Evolutionary conservation across 2,888 invertebrate genomes (phyloP).

Genomic region (Eutolmus rufibarbis): DNA sequence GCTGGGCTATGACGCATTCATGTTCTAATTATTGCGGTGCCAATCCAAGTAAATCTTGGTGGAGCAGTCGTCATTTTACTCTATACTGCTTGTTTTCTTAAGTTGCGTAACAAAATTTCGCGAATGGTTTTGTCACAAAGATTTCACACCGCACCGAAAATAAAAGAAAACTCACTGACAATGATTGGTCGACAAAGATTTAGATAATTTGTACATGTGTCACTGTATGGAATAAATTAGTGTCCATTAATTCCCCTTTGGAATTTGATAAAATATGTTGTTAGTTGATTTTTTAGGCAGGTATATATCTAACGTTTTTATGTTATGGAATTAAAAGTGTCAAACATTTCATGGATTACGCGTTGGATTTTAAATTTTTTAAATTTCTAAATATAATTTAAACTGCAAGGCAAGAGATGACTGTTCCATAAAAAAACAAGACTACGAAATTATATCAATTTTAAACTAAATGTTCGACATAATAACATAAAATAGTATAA

Average conservation of each 20-base stretch:
- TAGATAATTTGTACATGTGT: not conserved
- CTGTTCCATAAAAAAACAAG: no score
- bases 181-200: not conserved
- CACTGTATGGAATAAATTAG: not conserved
- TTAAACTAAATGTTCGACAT: no score
- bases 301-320: not conserved
- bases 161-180: slow-evolving; percentile 9
- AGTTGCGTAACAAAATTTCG: slow-evolving; percentile 18
- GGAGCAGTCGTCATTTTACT: not conserved
- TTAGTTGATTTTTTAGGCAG: not conserved
- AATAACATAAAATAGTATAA: no score
- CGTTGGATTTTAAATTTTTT: no score
- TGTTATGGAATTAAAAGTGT: no score
- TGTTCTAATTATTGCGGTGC: slow-evolving; percentile 28
- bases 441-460: no score
- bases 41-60: slow-evolving; percentile 8
- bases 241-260: not conserved
- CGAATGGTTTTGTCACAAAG: slow-evolving; percentile 8
- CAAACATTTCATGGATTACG: no score
- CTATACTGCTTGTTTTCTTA: not conserved
- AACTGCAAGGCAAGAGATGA: no score
- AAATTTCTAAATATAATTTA: no score
- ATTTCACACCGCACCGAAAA: not conserved
- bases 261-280: not conserved
- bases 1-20: slow-evolving; percentile 3